Evolutionary conservation across 2,888 invertebrate species (phyloP).

Genomic region (Drosophila picticornis): DNA sequence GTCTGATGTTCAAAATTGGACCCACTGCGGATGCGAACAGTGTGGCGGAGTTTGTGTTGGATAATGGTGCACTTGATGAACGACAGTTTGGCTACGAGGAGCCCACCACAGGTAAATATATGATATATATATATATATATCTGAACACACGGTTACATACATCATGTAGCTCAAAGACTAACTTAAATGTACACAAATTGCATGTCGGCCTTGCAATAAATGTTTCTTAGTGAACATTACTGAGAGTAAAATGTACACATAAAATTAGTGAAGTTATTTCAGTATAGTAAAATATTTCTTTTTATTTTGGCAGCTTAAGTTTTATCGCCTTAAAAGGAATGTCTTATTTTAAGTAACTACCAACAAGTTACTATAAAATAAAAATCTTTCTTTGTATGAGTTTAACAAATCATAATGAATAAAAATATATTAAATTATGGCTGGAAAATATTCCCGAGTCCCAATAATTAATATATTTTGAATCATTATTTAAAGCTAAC

Average conservation of each 20-base stretch:
- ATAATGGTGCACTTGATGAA: slow-evolving; percentile 86
- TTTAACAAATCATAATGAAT: neutral
- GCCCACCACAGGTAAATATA: slow-evolving; percentile 79
- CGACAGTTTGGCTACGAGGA: slow-evolving; percentile 85
- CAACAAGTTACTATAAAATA: neutral
- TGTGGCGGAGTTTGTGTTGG: slow-evolving; percentile 90
- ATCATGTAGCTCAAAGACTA: neutral
- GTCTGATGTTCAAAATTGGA: slow-evolving; percentile 90
- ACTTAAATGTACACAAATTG: neutral
- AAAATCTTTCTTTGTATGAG: neutral
- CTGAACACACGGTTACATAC: neutral
- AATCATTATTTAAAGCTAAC: neutral
- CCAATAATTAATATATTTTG: neutral
- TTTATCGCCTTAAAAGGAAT: neutral
- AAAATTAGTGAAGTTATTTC: neutral
- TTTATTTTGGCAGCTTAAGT: neutral
- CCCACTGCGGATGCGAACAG: slow-evolving; percentile 90
- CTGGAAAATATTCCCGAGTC: neutral
- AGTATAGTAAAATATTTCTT: neutral
- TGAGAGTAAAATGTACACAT: neutral
- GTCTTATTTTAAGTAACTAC: neutral
- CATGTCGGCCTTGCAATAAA: neutral
- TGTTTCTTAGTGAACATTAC: neutral
- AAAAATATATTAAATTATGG: neutral
- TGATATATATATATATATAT: neutral